Evolutionary conservation across 2,888 invertebrate species (phyloP), one percentile per base, ranked within the genome.

Genomic region (Phyllotreta cruciferae): DNA sequence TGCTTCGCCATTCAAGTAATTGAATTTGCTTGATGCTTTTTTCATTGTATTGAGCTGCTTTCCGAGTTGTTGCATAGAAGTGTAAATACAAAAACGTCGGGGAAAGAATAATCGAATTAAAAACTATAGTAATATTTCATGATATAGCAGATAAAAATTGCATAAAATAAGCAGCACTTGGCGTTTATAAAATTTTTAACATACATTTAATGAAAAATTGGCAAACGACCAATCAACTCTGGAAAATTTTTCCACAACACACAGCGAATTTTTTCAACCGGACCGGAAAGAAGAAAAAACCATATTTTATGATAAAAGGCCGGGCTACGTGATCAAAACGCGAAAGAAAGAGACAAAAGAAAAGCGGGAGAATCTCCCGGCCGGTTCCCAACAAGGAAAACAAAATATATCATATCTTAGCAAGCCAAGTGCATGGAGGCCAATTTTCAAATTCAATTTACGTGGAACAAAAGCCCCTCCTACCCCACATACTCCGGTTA

Each of bases 361-460:
- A 37, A 52, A 53, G 24, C n/a, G 37, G 42, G 52, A 60, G 36
- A 52, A 47, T 36, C 42, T 52, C 14, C 42, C 13, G 35, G 39
- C 57, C 39, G 39, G 34, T 42, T 41, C 47, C 41, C 50, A 62
- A 73, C 72, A 74, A 75, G 72, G 68, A 72, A 72, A 73, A 71
- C 70, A 68, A 70, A 73, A 72, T 75, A 72, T 74, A 75, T 75
- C 74, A 76, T 76, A 75, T 75, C 75, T 74, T 71, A 73, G 73
- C 70, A 70, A 73, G 75, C 75, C 75, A 75, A 77, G 75, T 74
- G 75, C 75, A 75, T 71, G 74, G 77, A 74, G 75, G 76, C 78
- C 80, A 80, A 80, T 80, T 80, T 80, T 80, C 80, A 80, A 80
- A 80, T 80, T 80, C 80, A 80, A 80, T 80, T 80, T 80, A 79